Conservation (phyloP, 2,888 invertebrate genomes). For the Dinocampus coccinellae region DNA sequence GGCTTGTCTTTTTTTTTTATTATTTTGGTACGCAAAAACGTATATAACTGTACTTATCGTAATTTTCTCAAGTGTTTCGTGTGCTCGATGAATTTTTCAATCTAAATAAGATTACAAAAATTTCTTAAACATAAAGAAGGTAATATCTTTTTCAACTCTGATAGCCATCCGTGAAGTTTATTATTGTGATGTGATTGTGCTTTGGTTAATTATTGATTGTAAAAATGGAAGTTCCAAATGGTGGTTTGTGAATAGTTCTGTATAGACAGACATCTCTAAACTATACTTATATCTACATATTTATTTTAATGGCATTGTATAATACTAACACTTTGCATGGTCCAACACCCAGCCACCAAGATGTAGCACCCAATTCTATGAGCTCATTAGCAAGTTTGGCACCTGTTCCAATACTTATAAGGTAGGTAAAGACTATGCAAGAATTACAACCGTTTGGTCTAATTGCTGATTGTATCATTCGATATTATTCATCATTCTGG, state of each 20-base stretch:
- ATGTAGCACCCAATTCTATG: constrained; percentile 63
- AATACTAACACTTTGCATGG: constrained; percentile 65
- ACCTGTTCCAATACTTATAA: constrained; percentile 57
- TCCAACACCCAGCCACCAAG: constrained; percentile 60
- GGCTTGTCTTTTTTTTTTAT: constrained; percentile 1
- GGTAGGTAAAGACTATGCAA: constrained; percentile 53
- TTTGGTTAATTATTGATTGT: background rate
- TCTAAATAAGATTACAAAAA: background rate
- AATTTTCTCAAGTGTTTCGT: background rate
- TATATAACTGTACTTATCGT: background rate
- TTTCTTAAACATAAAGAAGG: background rate
- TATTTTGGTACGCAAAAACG: background rate
- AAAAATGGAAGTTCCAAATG: background rate
- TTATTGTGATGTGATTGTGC: background rate
- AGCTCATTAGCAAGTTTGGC: constrained; percentile 64
- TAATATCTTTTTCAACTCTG: background rate
- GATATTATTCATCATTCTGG: background rate
- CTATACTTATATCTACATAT: background rate
- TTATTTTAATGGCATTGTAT: constrained; percentile 40
- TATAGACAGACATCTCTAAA: background rate
- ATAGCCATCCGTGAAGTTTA: background rate
- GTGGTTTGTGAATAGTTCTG: background rate
- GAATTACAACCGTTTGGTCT: constrained; percentile 32
- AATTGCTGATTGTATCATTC: constrained; percentile 22
- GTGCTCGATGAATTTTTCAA: background rate